Evolutionary conservation across 2,113 vertebrate genomes (phyloP), one percentile per base, ranked within the genome.

Genomic region (Arothron firmamentum): DNA sequence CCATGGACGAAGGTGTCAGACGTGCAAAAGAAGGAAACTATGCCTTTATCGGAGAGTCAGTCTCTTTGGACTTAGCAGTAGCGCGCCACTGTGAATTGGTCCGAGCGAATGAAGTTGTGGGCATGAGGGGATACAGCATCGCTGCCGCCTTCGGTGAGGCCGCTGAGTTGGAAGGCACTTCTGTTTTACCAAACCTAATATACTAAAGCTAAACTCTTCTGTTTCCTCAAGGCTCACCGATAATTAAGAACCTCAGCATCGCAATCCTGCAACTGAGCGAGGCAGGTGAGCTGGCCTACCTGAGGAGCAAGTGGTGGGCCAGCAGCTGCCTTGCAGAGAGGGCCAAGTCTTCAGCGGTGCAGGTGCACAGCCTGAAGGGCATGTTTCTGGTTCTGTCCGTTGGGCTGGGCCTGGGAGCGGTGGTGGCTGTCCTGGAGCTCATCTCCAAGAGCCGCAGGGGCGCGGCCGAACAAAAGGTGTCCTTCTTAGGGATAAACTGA

Each of bases 281-380:
- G 41, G 85, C 90, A 0, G 94, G 94, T 0, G 89, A 93, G 6
- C 85, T 96, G 4, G 88, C 92, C 3, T 92, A 93, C 70, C 74
- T 96, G 64, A 79, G 87, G 0, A 91, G 90, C 78, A 96, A 94
- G 69, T 96, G 94, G 94, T 95, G 94, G 93, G 88, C 92, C 45
- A 94, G 77, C 86, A 92, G 90, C 53, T 96, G 94, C 76, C 49
- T 85, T 0, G 74, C 61, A 3, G 63, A 81, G 0, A 86, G 85
- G 0, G 60, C 74, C 6, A 91, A 84, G 84, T 83, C 83, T 1
- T 63, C 72, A 17, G 84, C 92, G 0, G 75, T 87, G 49, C 89
- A 88, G 61, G 84, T 88, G 0, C 90, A 92, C 28, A 82, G 88
- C 0, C 84, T 95, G 59, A 92, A 92, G 0, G 94, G 93, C 3